Percentiles rank a stretch among this genome's conserved stretches.
phyloP scores from a whole-genome alignment of 2,888 invertebrate genomes.

The Leptothorax acervorum region DNA sequence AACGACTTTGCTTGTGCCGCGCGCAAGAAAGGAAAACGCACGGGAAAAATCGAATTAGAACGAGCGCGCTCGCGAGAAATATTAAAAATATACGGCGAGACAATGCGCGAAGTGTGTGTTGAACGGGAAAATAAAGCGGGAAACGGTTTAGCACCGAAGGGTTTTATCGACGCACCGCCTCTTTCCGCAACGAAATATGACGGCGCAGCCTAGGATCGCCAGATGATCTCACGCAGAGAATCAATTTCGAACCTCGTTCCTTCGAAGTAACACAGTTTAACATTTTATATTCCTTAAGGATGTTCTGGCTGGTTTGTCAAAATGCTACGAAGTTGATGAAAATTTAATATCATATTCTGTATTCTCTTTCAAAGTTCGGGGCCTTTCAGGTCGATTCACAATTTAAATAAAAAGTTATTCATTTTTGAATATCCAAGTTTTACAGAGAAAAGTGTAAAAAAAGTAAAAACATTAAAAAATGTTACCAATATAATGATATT shows the following conservation, averaged over 20 bases:
- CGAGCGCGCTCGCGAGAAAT: slow-evolving; percentile 37
- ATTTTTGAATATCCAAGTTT: too few species aligned
- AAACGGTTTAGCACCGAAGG: neutral
- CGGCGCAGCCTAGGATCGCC: neutral
- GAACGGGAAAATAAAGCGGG: slow-evolving; percentile 26
- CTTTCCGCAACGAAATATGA: slow-evolving; percentile 16
- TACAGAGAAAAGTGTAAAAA: too few species aligned
- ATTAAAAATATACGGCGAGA: slow-evolving; percentile 46
- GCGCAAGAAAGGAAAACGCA: slow-evolving; percentile 20
- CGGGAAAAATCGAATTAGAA: slow-evolving; percentile 43
- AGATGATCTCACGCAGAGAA: neutral
- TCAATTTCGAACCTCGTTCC: slow-evolving; percentile 2
- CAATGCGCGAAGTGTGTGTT: slow-evolving; percentile 13
- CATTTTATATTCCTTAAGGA: neutral
- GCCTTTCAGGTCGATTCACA: too few species aligned
- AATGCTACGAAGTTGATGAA: too few species aligned
- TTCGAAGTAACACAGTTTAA: neutral
- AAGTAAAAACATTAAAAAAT: too few species aligned
- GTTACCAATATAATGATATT: too few species aligned
- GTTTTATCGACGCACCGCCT: slow-evolving; percentile 6
- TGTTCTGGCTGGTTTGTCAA: too few species aligned
- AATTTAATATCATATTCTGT: too few species aligned
- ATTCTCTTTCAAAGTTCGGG: too few species aligned
- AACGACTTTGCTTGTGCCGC: neutral
- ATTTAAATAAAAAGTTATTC: too few species aligned